These are phyloP conservation scores for Ageneiosus marmoratus DNA, from an alignment of 2,113 vertebrate genomes.

Conservation along the genomic window DNA sequence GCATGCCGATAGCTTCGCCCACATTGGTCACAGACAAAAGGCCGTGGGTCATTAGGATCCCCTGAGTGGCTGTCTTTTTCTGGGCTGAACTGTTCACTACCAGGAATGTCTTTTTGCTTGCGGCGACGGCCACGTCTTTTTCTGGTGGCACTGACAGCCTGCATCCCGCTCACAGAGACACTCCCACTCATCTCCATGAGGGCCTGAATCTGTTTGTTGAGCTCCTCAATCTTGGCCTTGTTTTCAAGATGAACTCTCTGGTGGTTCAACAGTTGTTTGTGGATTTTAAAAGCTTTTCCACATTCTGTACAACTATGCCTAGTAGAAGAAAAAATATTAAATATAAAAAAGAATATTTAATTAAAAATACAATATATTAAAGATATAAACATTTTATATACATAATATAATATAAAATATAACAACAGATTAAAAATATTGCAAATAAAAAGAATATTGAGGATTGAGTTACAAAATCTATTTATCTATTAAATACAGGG, in stretches of 20 bases:
- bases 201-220: conserved; percentile 74
- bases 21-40: conserved; percentile 83
- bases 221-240: conserved; percentile 73
- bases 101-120: conserved; percentile 48
- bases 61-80: conserved; percentile 49
- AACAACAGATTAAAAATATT: no score
- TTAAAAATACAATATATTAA: no score
- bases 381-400: no score
- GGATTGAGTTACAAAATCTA: background rate
- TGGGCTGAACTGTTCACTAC: conserved; percentile 36
- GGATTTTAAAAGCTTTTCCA: conserved; percentile 84
- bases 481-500: background rate
- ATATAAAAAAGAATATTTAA: no score
- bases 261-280: conserved; percentile 83
- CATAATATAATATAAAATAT: no score
- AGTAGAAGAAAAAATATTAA: background rate
- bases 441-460: conserved; percentile 17
- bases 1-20: conserved; percentile 86
- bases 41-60: conserved; percentile 65
- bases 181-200: conserved; percentile 72
- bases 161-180: conserved; percentile 57
- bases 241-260: conserved; percentile 79
- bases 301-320: conserved; percentile 77
- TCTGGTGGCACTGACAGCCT: conserved; percentile 49
- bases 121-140: conserved; percentile 49